Percentiles rank a stretch among this genome's conserved stretches.
Conservation (phyloP, 2,888 invertebrate species). For the Drosophila fungiperda region DNA sequence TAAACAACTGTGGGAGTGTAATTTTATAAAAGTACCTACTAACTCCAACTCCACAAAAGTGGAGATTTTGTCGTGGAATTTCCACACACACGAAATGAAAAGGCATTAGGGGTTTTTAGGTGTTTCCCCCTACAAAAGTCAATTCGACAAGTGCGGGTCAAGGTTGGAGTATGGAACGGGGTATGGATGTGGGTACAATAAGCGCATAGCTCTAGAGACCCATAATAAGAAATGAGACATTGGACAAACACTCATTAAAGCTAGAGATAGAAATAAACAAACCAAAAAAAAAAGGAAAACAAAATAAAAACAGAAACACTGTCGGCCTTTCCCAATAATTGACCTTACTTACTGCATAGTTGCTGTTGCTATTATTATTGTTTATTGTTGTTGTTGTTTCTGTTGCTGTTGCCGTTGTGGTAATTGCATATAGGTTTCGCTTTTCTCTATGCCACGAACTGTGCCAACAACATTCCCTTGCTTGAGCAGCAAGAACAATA, state of each 20-base stretch:
- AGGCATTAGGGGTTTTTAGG: background rate
- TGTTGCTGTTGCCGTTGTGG: constrained; percentile 21
- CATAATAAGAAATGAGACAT: constrained; percentile 40
- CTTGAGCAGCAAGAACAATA: constrained; percentile 10
- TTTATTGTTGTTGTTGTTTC: constrained; percentile 11
- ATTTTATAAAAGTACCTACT: background rate
- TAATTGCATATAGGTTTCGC: constrained; percentile 52
- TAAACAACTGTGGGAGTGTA: background rate
- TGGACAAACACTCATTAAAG: constrained; percentile 32
- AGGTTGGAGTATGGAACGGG: background rate
- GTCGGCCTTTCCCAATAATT: constrained; percentile 73
- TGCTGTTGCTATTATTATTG: constrained; percentile 9
- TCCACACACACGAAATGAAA: background rate
- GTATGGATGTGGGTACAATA: background rate
- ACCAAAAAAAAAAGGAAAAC: constrained; percentile 20
- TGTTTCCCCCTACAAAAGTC: constrained; percentile 22
- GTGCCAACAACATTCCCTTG: constrained; percentile 44
- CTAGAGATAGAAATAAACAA: constrained; percentile 24
- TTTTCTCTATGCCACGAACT: constrained; percentile 13
- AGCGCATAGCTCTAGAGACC: constrained; percentile 27
- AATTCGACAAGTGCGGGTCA: constrained; percentile 19
- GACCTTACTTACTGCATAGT: constrained; percentile 50
- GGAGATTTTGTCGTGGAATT: constrained; percentile 26
- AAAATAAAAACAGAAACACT: constrained; percentile 8
- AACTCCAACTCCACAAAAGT: background rate